Base-by-base conservation (phyloP, 2,797 vertebrate genomes). In the Sebastes diploproa region DNA sequence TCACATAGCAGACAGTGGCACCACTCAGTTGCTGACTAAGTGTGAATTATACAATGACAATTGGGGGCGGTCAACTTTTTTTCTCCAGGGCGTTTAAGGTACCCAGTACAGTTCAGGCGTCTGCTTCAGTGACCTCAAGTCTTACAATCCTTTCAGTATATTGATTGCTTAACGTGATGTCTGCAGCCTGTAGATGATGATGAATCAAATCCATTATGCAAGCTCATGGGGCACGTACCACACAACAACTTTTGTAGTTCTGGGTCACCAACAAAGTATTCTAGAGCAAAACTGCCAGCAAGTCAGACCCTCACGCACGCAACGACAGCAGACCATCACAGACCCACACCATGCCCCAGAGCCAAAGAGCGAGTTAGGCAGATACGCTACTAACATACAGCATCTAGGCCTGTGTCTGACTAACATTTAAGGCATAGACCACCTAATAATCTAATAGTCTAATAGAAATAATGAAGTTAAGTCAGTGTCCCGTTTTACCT, bases 11-110 rank as follows among this genome's bases (percentile, higher is more conserved):
- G 78, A 87, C 72, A 68, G 69, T 42, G 62, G 60, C 69, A 38
- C n/a, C 14, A 2, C 59, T 63, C 72, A 7, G 66, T 25, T 86
- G 88, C 89, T 89, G 89, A 91, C 82, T 84, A 70, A 90, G 72
- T 59, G 77, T 6, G 27, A 22, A 36, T 63, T 13, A 30, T 23
- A 36, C 61, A 36, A 36, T 36, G 60, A 13, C 60, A 23, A 14
- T 63, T n/a, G n/a, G 32, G 61, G 5, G 5, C 18, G 11, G 60
- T 62, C 60, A 34, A 62, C 20, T 34, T 62, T 7, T 22, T 7
- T 34, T 62, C 30, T 32, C 60, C 30, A 4, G 60, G 46, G 4
- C 2, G 18, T 52, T 52, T n/a, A 52, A 52, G 18, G 46, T 52
- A n/a, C 46, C 46, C 46, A n/a, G 46, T n/a, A 52, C 46, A 52